phyloP scores from a whole-genome alignment of 2,797 vertebrate genomes.

The Liparis tanakae region DNA sequence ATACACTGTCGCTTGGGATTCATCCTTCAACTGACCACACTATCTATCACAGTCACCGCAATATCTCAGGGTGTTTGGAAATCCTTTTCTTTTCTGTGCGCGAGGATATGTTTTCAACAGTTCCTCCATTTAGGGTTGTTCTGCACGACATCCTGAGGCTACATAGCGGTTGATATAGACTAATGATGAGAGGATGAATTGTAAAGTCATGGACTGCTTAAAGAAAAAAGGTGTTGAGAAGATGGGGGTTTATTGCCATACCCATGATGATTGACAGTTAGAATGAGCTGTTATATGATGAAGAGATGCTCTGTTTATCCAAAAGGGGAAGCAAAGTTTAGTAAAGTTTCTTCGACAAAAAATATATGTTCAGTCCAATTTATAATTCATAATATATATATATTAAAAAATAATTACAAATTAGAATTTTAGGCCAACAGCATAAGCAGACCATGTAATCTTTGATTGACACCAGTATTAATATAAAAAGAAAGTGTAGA shows the following conservation, averaged over 20 bases:
- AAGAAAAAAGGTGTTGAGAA: slow-evolving; percentile 43
- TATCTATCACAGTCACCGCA: slow-evolving; percentile 15
- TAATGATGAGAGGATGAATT: slow-evolving; percentile 32
- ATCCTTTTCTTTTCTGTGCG: slow-evolving; percentile 34
- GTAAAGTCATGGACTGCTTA: slow-evolving; percentile 32
- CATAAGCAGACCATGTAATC: neutral
- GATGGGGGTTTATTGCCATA: slow-evolving; percentile 58
- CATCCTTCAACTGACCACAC: slow-evolving; percentile 9
- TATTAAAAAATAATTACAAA: neutral
- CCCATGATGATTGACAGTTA: slow-evolving; percentile 62
- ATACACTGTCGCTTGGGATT: slow-evolving; percentile 34
- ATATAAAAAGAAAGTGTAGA: neutral
- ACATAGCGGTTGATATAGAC: slow-evolving; percentile 41
- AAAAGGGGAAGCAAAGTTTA: neutral
- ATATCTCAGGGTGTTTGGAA: slow-evolving; percentile 42
- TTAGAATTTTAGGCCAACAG: neutral
- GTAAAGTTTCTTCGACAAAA: neutral
- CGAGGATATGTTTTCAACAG: slow-evolving; percentile 38
- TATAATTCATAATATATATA: slow-evolving; percentile 2
- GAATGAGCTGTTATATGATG: slow-evolving; percentile 48
- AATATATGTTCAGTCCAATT: neutral
- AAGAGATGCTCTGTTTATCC: slow-evolving; percentile 32
- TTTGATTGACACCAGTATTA: neutral
- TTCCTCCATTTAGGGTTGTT: slow-evolving; percentile 40
- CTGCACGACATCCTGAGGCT: slow-evolving; percentile 50